These are phyloP conservation scores for Geotria australis DNA, from an alignment of 2,797 vertebrate genomes.

Conservation along the genomic window DNA sequence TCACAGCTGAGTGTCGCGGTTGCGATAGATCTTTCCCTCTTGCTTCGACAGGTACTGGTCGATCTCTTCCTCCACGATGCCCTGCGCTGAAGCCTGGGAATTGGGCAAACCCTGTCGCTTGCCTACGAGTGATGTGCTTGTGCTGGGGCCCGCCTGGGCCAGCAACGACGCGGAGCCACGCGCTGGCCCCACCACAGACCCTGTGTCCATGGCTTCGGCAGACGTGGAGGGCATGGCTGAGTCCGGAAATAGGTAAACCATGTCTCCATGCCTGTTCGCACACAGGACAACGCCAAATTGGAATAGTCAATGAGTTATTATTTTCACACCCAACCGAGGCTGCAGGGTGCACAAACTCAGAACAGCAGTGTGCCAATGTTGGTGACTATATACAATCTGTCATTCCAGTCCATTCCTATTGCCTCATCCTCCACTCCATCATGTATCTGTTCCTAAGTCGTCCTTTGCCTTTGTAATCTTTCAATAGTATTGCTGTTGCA, in stretches of 20 bases:
- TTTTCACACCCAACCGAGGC: background rate
- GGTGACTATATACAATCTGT: too few relatives aligned
- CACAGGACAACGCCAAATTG: background rate
- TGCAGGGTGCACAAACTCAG: too few relatives aligned
- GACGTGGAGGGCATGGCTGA: slow-evolving; percentile 31
- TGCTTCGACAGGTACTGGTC: slow-evolving; percentile 77
- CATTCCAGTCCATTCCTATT: too few relatives aligned
- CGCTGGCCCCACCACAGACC: slow-evolving; percentile 11
- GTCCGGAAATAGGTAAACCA: slow-evolving; percentile 58
- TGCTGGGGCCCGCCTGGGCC: slow-evolving; percentile 10
- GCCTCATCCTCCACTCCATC: too few relatives aligned
- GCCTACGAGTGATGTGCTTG: background rate
- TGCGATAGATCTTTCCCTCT: slow-evolving; percentile 86
- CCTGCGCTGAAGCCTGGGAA: slow-evolving; percentile 16
- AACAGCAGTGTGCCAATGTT: too few relatives aligned
- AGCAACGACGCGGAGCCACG: slow-evolving; percentile 6
- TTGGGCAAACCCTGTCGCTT: too few relatives aligned
- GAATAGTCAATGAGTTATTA: background rate
- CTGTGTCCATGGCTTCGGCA: slow-evolving; percentile 66
- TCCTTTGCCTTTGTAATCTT: too few relatives aligned
- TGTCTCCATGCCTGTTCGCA: slow-evolving; percentile 54
- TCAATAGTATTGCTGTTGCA: too few relatives aligned
- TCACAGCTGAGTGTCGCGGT: slow-evolving; percentile 64
- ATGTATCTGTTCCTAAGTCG: too few relatives aligned
- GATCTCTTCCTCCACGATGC: slow-evolving; percentile 58